phyloP scores from a whole-genome alignment of 1,140 invertebrate species.

The Papilio aristodemus region DNA sequence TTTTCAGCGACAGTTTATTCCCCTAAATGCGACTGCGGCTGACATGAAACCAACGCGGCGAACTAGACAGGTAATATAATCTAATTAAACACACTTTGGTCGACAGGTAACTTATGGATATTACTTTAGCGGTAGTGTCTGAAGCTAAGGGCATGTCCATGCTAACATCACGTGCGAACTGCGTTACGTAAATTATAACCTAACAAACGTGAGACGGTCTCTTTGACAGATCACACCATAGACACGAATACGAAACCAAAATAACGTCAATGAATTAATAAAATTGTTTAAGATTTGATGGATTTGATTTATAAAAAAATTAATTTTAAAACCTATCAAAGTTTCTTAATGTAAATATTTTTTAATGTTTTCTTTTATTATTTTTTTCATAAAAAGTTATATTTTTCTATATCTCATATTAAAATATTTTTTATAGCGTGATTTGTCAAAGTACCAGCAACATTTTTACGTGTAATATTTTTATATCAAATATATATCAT shows the following conservation, averaged over 20 bases:
- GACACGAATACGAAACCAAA: neutral
- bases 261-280: no score
- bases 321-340: no score
- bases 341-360: no score
- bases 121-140: conserved; percentile 27
- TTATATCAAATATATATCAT: conserved; percentile 27
- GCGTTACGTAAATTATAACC: conserved; percentile 36
- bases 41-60: neutral
- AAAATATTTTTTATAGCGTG: neutral
- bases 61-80: conserved; percentile 39
- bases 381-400: no score
- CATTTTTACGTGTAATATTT: conserved; percentile 20
- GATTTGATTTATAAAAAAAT: no score
- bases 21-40: conserved; percentile 22
- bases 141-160: conserved; percentile 36
- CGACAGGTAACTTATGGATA: conserved; percentile 59
- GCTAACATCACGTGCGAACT: conserved; percentile 42
- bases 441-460: conserved; percentile 21
- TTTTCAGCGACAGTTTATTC: no score
- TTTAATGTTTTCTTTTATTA: no score
- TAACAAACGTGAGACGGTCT: conserved; percentile 33
- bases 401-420: no score
- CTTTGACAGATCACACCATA: conserved; percentile 25
- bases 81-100: conserved; percentile 62
- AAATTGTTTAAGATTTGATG: no score